phyloP scores from a whole-genome alignment of 2,113 vertebrate species.

The Empidonax alnorum region DNA sequence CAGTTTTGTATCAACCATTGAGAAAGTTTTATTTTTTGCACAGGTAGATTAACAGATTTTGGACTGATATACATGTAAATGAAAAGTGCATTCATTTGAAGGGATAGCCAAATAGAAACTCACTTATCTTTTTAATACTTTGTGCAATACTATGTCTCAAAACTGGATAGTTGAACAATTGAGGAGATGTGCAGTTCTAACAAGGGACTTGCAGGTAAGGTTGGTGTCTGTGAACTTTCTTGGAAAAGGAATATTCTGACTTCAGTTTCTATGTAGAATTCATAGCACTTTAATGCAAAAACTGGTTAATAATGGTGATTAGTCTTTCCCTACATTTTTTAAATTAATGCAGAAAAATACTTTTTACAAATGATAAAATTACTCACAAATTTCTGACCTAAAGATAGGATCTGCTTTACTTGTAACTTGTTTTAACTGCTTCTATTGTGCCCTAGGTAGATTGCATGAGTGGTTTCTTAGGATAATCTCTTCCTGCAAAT shows the following conservation, averaged over 20 bases:
- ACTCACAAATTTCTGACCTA: neutral
- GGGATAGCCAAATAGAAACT: neutral
- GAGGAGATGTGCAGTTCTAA: neutral
- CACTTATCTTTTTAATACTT: neutral
- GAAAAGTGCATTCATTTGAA: neutral
- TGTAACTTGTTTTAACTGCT: neutral
- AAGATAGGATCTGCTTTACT: neutral
- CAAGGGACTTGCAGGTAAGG: neutral
- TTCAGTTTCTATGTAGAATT: neutral
- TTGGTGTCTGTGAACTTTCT: neutral
- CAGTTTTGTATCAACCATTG: neutral
- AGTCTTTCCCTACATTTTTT: neutral
- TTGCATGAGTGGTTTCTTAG: neutral
- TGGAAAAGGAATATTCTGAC: neutral
- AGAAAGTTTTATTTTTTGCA: neutral
- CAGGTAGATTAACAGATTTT: neutral
- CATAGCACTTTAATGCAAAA: neutral
- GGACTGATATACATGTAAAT: neutral
- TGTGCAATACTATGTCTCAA: neutral
- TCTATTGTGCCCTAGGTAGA: neutral
- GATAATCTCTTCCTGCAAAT: neutral
- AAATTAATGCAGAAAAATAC: neutral
- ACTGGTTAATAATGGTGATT: neutral
- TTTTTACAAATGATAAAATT: neutral
- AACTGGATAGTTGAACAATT: neutral